Base-by-base conservation (phyloP, 2,797 vertebrate species). In the Etheostoma nigrum region DNA sequence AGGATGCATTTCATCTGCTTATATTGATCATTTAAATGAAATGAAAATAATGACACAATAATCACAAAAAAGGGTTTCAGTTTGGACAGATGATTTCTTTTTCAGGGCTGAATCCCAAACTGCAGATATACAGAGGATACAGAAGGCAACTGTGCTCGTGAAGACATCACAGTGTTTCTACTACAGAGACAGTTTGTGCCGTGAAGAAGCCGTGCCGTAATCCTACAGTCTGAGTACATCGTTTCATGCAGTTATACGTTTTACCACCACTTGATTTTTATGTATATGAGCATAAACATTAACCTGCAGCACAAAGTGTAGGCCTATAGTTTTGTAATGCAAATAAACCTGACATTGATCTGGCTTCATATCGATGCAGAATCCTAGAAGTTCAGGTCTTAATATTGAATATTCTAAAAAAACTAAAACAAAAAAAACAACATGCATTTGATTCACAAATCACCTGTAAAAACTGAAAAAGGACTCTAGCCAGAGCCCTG, bases 391-490 rank as follows among this genome's bases (percentile, higher is more conserved):
- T 47, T 14, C 15, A 15, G 52, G 40, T 52, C 25, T 77, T 16
- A 79, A 68, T 63, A 70, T 30, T 9, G 8, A 25, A 74, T 54
- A 68, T 67, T 48, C 25, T 49, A 10, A 58, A 23, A 64, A 54
- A 36, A 27, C 21, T 4, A 12, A 40, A 11, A 3, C 3, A 27
- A 27, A 27, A 27, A 27, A 27, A 25, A 25, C 25, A 2, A 30
- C 21, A 58, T 25, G 55, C 27, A 30, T 69, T 71, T 75, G 63
- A 82, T 85, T 45, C 68, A 73, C 55, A 72, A 74, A 79, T 79
- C 76, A 78, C 51, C 44, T 48, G 68, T 72, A 73, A 76, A 81
- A 76, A 44, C 13, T 81, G 60, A 86, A 77, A 71, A 78, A 82
- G 74, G 14, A 19, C 73, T 80, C 70, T 68, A 75, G 78, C 63